Base-by-base conservation (phyloP, 1,140 invertebrate genomes). In the Drosophila busckii region DNA sequence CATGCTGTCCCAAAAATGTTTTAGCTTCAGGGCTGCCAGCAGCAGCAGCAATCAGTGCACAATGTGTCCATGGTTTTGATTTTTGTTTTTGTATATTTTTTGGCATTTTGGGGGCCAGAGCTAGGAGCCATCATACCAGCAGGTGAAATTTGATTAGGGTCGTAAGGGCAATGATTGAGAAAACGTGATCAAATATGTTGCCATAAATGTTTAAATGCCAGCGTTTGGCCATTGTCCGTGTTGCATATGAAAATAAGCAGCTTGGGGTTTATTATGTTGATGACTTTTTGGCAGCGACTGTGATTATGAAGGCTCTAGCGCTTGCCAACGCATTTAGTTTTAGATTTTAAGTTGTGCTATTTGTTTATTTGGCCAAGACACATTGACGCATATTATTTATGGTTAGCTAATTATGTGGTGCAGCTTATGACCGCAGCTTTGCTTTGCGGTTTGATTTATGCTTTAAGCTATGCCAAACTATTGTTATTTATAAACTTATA, bases 151-250 rank as follows among this genome's bases (percentile, higher is more conserved):
- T 82, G 75, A 82, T 82, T 82, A 82, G 75, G 75, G 75, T 82
- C 75, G 70, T 82, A 82, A 82, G 75, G 75, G 65, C 75, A 82
- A 82, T 82, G 75, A 82, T 82, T 82, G 75, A 82, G 75, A 82
- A 82, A 83, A 82, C 75, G 75, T 82, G 75, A 82, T 82, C 75
- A 82, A 82, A 82, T 82, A 82, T 82, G 75, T 82, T 82, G 76
- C 76, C 70, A 76, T 83, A 82, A 82, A 82, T 83, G 76, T 83
- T 82, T 82, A 82, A 82, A 82, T 83, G 76, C 44, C 37, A 20
- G 35, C 32, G 6, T 10, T 34, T 26, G n/a, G 49, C 35, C 44
- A 62, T 80, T 73, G 59, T 80, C 54, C 60, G 10, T 35, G 45
- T 28, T 42, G 58, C 71, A 78, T 78, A 46, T 66, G 60, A 64